Evolutionary conservation across 2,888 invertebrate genomes (phyloP), one percentile per base, ranked within the genome.

Genomic region (Hoplodrina ambigua): DNA sequence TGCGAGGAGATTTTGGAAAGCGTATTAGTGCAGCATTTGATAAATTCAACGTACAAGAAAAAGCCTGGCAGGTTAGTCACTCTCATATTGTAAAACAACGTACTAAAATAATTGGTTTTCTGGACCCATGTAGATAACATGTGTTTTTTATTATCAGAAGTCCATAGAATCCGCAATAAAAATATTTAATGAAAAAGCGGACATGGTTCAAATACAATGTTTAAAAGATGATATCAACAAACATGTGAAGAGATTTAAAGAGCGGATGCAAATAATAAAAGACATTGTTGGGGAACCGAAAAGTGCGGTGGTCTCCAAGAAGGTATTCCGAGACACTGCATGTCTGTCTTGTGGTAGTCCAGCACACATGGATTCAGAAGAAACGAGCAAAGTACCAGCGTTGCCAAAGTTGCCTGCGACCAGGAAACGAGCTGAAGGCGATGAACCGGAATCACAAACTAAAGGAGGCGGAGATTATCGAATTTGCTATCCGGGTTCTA

Each of bases 11-110:
- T 77, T 85, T 94, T 11, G 92, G 94, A 75, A 91, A 92, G 72
- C 89, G 88, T 20, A 91, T 95, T 41, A 81, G 74, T 44, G 75
- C 86, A 49, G 89, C 94, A 25, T 93, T 93, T 67, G 91, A 93
- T 58, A 94, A 92, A 81, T 94, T 95, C 73, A 93, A 94, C 65
- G 92, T 89, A 77, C 94, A 95, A 84, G 95, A 95, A 87, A 67
- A 85, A 8, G 78, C 92, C 68, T 96, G 95, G 95, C 95, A 95
- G 86, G 95, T 94, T 73, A 82, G 86, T 82, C 30, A 59, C 17
- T 58, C 4, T 8, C 3, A 8, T 41, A 20, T 56, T 19, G 11
- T 30, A 10, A 4, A 44, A 58, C 1, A 4, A 30, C 11, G 20
- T 49, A 33, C 7, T 2, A 13, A 49, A 15, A 37, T 13, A 1